Percentiles rank a stretch among this genome's conserved stretches.
These are phyloP conservation scores for Bostrychus sinensis DNA, from an alignment of 2,113 vertebrate genomes.

Conservation along the genomic window DNA sequence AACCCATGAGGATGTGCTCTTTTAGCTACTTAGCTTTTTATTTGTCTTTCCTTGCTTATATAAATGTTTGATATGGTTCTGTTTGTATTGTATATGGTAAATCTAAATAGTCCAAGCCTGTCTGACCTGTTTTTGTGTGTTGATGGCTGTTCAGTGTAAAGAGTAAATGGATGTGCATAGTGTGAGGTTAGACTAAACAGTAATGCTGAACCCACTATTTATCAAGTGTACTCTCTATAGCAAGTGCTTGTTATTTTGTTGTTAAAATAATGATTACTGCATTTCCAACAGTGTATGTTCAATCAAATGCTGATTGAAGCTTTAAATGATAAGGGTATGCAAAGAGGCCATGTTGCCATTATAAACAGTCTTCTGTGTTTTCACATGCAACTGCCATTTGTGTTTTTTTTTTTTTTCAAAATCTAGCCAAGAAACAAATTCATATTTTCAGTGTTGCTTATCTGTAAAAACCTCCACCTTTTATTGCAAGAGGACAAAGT, in stretches of 20 bases:
- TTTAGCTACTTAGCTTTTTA: too few species aligned
- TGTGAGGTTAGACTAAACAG: too few species aligned
- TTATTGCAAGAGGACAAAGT: background rate
- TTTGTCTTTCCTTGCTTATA: too few species aligned
- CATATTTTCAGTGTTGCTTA: background rate
- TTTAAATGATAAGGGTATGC: conserved; percentile 12
- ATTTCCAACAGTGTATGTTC: too few species aligned
- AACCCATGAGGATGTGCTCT: too few species aligned
- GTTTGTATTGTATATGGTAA: background rate
- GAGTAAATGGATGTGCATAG: background rate
- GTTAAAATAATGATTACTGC: too few species aligned
- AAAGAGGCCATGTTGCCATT: conserved; percentile 37
- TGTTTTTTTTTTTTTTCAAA: conserved; percentile 20
- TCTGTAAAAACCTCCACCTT: background rate
- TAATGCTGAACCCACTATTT: too few species aligned
- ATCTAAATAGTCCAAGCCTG: conserved; percentile 5
- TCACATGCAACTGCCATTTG: conserved; percentile 10
- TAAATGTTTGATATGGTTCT: background rate
- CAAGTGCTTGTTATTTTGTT: too few species aligned
- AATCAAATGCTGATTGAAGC: conserved; percentile 27
- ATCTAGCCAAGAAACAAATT: too few species aligned
- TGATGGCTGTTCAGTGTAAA: rapidly evolving
- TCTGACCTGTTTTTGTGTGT: conserved; percentile 31
- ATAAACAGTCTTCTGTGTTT: conserved; percentile 43
- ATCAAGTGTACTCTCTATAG: too few species aligned